These are phyloP conservation scores for Zosterops lateralis DNA, from an alignment of 2,113 vertebrate genomes.

Conservation along the genomic window DNA sequence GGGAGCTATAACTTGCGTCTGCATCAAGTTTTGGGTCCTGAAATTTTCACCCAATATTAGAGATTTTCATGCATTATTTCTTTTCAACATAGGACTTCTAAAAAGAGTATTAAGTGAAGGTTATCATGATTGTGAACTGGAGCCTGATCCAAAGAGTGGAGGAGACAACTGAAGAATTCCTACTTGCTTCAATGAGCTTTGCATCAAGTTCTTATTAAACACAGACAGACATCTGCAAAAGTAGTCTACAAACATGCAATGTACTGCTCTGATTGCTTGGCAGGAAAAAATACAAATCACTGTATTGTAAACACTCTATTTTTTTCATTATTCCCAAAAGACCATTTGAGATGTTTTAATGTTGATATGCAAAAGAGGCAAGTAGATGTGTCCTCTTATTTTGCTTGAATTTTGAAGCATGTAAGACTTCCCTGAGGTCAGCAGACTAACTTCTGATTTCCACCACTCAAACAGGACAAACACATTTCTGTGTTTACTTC, in stretches of 20 bases:
- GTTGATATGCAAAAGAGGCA: not conserved
- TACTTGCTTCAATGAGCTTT: not conserved
- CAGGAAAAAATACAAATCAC: not conserved
- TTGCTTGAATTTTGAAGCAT: not conserved
- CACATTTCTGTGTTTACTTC: not conserved
- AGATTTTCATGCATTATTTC: not conserved
- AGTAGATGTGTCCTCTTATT: not conserved
- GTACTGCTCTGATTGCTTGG: not conserved
- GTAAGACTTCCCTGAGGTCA: not conserved
- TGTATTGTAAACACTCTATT: not conserved
- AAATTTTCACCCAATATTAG: not conserved
- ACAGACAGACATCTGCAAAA: not conserved
- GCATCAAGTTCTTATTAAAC: not conserved
- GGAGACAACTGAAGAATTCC: not conserved
- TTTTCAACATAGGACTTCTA: not conserved
- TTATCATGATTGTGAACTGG: rapidly evolving
- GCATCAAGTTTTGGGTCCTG: not conserved
- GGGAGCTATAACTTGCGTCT: not conserved
- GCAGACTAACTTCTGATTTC: not conserved
- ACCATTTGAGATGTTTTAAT: not conserved
- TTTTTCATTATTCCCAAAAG: not conserved
- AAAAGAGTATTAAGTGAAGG: not conserved
- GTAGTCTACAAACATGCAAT: not conserved
- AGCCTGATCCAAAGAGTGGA: not conserved
- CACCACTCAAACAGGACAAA: not conserved